These are phyloP conservation scores for Rousettus madagascariensis DNA, from an alignment of 2,797 vertebrate genomes.

Conservation along the genomic window DNA sequence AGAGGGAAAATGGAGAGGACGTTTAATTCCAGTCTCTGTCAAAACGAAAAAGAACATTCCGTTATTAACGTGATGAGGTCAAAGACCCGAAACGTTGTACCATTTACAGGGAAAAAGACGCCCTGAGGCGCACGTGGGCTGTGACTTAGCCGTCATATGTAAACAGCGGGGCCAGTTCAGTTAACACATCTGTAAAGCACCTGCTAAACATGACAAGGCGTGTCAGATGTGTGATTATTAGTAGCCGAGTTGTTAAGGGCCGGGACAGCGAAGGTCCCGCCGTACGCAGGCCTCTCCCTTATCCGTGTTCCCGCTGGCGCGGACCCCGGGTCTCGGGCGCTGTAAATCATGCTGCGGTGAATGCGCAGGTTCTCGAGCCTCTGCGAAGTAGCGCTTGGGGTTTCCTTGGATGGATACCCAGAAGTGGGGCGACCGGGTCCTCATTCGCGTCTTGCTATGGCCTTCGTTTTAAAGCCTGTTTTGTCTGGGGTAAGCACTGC, in stretches of 20 bases:
- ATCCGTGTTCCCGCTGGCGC: too few relatives aligned
- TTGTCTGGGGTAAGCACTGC: too few relatives aligned
- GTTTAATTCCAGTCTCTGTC: neutral
- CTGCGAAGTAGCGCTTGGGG: too few relatives aligned
- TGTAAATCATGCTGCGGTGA: too few relatives aligned
- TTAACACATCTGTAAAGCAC: neutral
- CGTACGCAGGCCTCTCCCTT: rapidly evolving
- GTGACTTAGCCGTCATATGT: neutral
- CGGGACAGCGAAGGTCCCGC: neutral
- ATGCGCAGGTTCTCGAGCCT: rapidly evolving
- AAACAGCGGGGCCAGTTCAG: rapidly evolving
- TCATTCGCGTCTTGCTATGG: too few relatives aligned
- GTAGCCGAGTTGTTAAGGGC: neutral
- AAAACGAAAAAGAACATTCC: neutral
- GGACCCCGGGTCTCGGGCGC: too few relatives aligned
- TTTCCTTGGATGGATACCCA: too few relatives aligned
- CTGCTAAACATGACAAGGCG: rapidly evolving
- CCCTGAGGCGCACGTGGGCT: neutral
- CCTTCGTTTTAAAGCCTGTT: too few relatives aligned
- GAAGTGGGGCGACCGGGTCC: too few relatives aligned
- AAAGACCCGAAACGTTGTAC: neutral
- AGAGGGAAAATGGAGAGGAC: neutral
- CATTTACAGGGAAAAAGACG: neutral
- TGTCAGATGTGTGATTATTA: neutral
- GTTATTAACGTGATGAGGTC: rapidly evolving